Conservation (phyloP, 2,797 vertebrate genomes). For the Xyrichtys novacula region DNA sequence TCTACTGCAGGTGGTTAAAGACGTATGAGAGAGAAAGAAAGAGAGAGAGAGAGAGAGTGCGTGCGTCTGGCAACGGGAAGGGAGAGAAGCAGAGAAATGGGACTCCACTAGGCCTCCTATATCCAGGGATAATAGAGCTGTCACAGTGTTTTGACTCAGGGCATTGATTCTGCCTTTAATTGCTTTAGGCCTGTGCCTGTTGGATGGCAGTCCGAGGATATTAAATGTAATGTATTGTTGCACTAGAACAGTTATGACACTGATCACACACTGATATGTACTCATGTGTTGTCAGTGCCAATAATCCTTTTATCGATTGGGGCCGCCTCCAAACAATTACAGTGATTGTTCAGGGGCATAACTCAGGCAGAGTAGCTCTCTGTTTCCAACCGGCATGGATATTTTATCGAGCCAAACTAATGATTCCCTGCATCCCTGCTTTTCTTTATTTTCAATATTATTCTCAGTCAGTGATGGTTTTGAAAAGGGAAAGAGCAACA, state of each 20-base stretch:
- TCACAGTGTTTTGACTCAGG: slow-evolving; percentile 81
- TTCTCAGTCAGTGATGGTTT: not conserved
- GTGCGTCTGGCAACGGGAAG: slow-evolving; percentile 18
- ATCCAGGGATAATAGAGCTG: slow-evolving; percentile 82
- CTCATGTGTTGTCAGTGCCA: slow-evolving; percentile 73
- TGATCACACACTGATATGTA: slow-evolving; percentile 80
- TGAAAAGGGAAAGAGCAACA: not conserved
- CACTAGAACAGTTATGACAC: slow-evolving; percentile 75
- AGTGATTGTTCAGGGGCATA: slow-evolving; percentile 56
- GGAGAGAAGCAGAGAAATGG: slow-evolving; percentile 48
- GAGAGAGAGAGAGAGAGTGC: slow-evolving; percentile 10
- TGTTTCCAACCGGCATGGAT: slow-evolving; percentile 35
- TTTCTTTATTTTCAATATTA: not conserved
- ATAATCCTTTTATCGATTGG: slow-evolving; percentile 77
- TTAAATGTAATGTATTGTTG: slow-evolving; percentile 80
- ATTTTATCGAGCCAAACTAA: slow-evolving; percentile 50
- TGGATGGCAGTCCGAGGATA: slow-evolving; percentile 72
- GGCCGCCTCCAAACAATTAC: slow-evolving; percentile 71
- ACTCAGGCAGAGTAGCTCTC: slow-evolving; percentile 35
- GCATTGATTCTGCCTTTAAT: slow-evolving; percentile 84
- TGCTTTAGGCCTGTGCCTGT: slow-evolving; percentile 73
- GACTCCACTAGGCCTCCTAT: slow-evolving; percentile 58
- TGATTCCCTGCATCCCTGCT: slow-evolving; percentile 32
- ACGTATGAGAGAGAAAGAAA: slow-evolving; percentile 28
- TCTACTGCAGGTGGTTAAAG: slow-evolving; percentile 53